Evolutionary conservation across 2,113 vertebrate genomes (phyloP), one percentile per base, ranked within the genome.

Genomic region (Nipponia nippon): DNA sequence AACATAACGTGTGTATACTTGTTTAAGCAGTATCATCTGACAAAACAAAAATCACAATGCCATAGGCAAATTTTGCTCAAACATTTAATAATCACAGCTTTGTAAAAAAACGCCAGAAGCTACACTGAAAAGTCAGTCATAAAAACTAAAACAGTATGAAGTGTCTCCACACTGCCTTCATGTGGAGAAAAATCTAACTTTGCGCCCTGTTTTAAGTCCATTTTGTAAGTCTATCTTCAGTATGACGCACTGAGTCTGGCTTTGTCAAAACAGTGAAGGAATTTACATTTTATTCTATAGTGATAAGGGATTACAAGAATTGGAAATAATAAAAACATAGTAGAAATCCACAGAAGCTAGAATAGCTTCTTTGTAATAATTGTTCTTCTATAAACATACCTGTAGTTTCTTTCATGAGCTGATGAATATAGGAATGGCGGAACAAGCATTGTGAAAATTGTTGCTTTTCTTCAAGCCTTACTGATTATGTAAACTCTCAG

Each of bases 111-210:
- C 6, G 4, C 5, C 7, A 16, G 40, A 91, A 89, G 58, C 32
- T 73, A n/a, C 13, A 42, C 26, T 72, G 78, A 62, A 82, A 84
- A 72, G 6, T 75, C 61, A 59, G n/a, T 71, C 50, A 44, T 71
- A 79, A 85, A 84, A 87, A 20, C 36, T 81, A 75, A 73, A 80
- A 12, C 12, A n/a, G 29, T 67, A 40, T 81, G 47, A 88, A 73
- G 4, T 83, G 76, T 75, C 96, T 89, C 90, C 67, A 95, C 42
- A 84, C 86, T 95, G 95, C 95, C 95, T 92, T 93, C 95, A 6
- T 89, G 95, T 95, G 94, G 95, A 94, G 94, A 78, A 90, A 92
- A 94, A 73, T 71, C 72, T 94, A 61, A 79, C 23, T 96, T 90
- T 88, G 7, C 83, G 38, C 42, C 21, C 21, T 67, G 6, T 46